Evolutionary conservation across 2,113 vertebrate genomes (phyloP).

Genomic region (Gambusia holbrooki): DNA sequence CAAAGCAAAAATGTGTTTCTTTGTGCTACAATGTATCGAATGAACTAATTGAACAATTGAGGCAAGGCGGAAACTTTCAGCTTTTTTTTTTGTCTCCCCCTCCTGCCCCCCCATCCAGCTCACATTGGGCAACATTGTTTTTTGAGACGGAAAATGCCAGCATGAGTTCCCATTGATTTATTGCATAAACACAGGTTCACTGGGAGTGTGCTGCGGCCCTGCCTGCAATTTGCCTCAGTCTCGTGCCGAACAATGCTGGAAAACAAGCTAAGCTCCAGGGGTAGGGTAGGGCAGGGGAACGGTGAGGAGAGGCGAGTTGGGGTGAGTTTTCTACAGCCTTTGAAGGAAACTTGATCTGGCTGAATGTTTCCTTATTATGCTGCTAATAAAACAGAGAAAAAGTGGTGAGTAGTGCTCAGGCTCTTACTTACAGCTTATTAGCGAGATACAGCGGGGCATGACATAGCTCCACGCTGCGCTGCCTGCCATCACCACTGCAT

Average conservation of each 20-base stretch:
- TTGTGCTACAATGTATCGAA: not conserved
- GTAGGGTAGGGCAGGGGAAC: conserved; percentile 2
- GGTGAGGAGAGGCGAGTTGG: not conserved
- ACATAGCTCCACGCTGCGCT: conserved; percentile 64
- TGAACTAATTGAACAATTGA: not conserved
- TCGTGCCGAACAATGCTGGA: conserved; percentile 36
- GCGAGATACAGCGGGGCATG: conserved; percentile 68
- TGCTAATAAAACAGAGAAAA: conserved; percentile 43
- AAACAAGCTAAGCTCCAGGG: conserved; percentile 37
- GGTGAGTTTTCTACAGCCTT: conserved; percentile 24
- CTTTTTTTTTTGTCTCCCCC: not conserved
- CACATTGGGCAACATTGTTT: conserved; percentile 13
- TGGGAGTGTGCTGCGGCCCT: conserved; percentile 29
- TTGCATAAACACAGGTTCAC: conserved; percentile 44
- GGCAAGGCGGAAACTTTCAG: not conserved
- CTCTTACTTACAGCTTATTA: conserved; percentile 81
- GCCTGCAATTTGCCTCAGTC: conserved; percentile 44
- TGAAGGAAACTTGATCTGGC: conserved; percentile 49
- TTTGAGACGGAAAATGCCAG: conserved; percentile 33
- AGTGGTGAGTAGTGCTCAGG: conserved; percentile 29
- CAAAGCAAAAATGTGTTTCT: not conserved
- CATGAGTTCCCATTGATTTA: conserved; percentile 44
- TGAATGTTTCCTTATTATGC: conserved; percentile 73
- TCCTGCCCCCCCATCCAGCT: not conserved
- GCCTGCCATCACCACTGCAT: conserved; percentile 49